Evolutionary conservation across 2,888 invertebrate species (phyloP).

Genomic region (Hirtodrosophila duncani): DNA sequence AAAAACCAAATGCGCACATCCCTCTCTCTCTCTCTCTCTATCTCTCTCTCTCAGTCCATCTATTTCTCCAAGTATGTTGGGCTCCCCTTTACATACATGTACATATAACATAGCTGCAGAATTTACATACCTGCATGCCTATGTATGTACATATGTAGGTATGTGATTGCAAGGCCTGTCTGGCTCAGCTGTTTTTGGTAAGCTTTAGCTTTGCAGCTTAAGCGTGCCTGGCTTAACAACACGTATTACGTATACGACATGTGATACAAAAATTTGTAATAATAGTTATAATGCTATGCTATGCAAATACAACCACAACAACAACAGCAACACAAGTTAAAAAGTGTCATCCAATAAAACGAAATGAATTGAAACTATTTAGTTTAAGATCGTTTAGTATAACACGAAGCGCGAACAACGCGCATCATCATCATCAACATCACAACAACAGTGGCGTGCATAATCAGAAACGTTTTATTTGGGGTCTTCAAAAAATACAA

Average conservation of each 20-base stretch:
- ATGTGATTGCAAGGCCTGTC: too few species aligned
- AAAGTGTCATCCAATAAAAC: constrained; percentile 46
- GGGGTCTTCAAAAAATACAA: too few species aligned
- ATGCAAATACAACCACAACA: constrained; percentile 28
- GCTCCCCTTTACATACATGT: too few species aligned
- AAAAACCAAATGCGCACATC: constrained; percentile 7
- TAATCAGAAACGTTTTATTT: too few species aligned
- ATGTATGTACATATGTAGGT: too few species aligned
- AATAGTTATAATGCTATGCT: too few species aligned
- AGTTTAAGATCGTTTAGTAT: constrained; percentile 31
- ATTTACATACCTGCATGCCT: too few species aligned
- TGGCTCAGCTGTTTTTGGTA: constrained; percentile 25
- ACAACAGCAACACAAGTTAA: constrained; percentile 23
- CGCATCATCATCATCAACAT: too few species aligned
- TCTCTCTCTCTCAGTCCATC: constrained; percentile 1
- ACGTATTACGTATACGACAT: constrained; percentile 30
- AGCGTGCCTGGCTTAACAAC: background rate
- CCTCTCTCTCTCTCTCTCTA: background rate
- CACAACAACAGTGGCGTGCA: too few species aligned
- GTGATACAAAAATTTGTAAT: constrained; percentile 36
- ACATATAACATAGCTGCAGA: too few species aligned
- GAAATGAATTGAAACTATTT: constrained; percentile 59
- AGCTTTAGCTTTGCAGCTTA: background rate
- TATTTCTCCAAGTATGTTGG: too few species aligned
- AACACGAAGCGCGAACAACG: constrained; percentile 5